A percentile compares a stretch with the other conserved stretches of the same genome.
phyloP scores from a whole-genome alignment of 1,140 invertebrate genomes.

The Penaeus japonicus region DNA sequence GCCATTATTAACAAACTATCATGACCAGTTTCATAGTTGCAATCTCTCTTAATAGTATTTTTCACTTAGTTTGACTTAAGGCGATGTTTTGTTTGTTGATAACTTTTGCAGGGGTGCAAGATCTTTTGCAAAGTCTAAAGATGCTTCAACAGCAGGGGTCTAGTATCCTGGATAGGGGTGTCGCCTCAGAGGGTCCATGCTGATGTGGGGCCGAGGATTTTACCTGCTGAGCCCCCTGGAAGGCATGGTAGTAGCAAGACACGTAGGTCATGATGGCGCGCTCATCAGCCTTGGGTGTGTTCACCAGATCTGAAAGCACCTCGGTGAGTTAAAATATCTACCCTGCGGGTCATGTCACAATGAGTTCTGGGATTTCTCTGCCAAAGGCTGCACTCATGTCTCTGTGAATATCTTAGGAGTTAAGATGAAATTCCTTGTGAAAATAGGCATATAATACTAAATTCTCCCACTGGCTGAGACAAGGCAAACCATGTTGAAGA shows the following conservation, averaged over 20 bases:
- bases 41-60: too few species aligned
- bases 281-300: conserved; percentile 97
- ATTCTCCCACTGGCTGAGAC: too few species aligned
- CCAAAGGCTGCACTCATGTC: too few species aligned
- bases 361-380: too few species aligned
- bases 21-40: too few species aligned
- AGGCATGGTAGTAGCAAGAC: conserved; percentile 98
- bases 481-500: too few species aligned
- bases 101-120: background rate
- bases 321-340: too few species aligned
- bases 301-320: conserved; percentile 85
- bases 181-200: conserved; percentile 29
- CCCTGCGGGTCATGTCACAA: too few species aligned
- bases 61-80: background rate
- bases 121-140: conserved; percentile 18
- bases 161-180: conserved; percentile 25
- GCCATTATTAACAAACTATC: too few species aligned
- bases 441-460: too few species aligned
- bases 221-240: conserved; percentile 98
- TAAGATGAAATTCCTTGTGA: too few species aligned
- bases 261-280: conserved; percentile 98
- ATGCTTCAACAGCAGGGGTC: conserved; percentile 7
- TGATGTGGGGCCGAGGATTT: conserved; percentile 34
- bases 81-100: background rate
- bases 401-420: too few species aligned